These are phyloP conservation scores for Drosophila flavopinicola DNA, from an alignment of 2,888 invertebrate genomes.

Conservation along the genomic window DNA sequence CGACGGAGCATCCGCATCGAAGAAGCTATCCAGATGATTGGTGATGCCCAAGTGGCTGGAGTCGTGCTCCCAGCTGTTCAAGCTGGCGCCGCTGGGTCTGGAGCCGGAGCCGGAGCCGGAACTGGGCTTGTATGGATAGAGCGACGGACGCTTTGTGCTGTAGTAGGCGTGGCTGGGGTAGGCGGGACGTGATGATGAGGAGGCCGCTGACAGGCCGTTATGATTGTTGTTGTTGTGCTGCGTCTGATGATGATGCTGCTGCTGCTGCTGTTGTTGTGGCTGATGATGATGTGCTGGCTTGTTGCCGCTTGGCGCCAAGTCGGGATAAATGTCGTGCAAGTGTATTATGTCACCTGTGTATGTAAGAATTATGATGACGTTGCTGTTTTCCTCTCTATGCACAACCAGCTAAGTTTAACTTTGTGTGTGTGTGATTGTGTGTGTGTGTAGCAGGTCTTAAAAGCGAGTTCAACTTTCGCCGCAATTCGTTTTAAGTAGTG, in stretches of 20 bases:
- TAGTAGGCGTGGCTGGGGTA: constrained; percentile 65
- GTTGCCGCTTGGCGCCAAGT: constrained; percentile 74
- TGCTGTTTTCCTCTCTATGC: constrained; percentile 49
- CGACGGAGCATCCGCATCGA: constrained; percentile 76
- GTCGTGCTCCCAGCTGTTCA: constrained; percentile 83
- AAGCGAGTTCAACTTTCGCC: constrained; percentile 52
- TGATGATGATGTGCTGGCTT: constrained; percentile 61
- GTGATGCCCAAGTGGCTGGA: constrained; percentile 82
- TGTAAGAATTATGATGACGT: constrained; percentile 67
- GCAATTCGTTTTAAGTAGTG: constrained; percentile 31
- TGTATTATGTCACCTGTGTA: constrained; percentile 85
- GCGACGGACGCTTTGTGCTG: constrained; percentile 77
- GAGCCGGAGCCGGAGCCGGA: constrained; percentile 31
- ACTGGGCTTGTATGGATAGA: constrained; percentile 70
- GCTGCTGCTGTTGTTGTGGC: constrained; percentile 40
- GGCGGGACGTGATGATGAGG: constrained; percentile 42
- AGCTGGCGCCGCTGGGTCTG: constrained; percentile 36
- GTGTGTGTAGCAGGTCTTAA: constrained; percentile 11
- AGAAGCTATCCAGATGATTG: constrained; percentile 83
- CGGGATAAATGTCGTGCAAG: constrained; percentile 85
- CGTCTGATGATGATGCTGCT: constrained; percentile 24
- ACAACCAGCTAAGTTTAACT: constrained; percentile 14
- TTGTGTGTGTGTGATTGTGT: background rate
- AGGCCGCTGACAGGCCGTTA: constrained; percentile 53
- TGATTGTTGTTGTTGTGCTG: constrained; percentile 31